These are phyloP conservation scores for Tanaodytes sp. DNA, from an alignment of 2,888 invertebrate genomes.

Conservation along the genomic window DNA sequence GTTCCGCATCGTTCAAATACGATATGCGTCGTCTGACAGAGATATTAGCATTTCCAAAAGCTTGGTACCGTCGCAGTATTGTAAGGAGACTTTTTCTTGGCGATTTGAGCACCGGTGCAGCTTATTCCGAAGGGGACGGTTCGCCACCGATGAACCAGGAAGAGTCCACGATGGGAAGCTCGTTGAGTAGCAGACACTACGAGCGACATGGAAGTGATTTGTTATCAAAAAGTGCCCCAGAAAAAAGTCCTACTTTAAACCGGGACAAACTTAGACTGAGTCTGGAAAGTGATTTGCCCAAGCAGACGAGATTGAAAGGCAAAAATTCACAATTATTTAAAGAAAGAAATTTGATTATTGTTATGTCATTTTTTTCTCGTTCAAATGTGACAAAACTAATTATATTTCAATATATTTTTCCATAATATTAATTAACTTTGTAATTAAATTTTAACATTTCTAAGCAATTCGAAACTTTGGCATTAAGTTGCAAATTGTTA, in stretches of 20 bases:
- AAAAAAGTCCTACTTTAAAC: slow-evolving; percentile 70
- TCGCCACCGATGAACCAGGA: slow-evolving; percentile 67
- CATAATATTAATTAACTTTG: too few species aligned
- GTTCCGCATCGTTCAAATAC: slow-evolving; percentile 97
- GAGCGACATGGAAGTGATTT: slow-evolving; percentile 64
- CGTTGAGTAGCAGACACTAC: slow-evolving; percentile 63
- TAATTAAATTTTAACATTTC: too few species aligned
- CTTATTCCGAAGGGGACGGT: slow-evolving; percentile 73
- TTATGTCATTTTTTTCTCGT: too few species aligned
- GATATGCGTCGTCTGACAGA: slow-evolving; percentile 98
- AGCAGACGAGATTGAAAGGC: slow-evolving; percentile 74
- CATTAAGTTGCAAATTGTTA: too few species aligned
- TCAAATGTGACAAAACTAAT: too few species aligned
- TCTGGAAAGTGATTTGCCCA: slow-evolving; percentile 75
- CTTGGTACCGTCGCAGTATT: slow-evolving; percentile 97
- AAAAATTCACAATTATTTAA: slow-evolving; percentile 3
- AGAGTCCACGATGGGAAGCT: slow-evolving; percentile 69
- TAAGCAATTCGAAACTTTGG: too few species aligned
- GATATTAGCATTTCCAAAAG: slow-evolving; percentile 97
- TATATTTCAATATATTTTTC: too few species aligned
- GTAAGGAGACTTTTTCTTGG: slow-evolving; percentile 94
- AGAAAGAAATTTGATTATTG: background rate
- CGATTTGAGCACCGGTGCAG: slow-evolving; percentile 82
- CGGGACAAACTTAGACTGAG: slow-evolving; percentile 77
- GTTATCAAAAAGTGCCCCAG: slow-evolving; percentile 67